Evolutionary conservation across 1,140 invertebrate species (phyloP).

Genomic region (Drosophila guanche): DNA sequence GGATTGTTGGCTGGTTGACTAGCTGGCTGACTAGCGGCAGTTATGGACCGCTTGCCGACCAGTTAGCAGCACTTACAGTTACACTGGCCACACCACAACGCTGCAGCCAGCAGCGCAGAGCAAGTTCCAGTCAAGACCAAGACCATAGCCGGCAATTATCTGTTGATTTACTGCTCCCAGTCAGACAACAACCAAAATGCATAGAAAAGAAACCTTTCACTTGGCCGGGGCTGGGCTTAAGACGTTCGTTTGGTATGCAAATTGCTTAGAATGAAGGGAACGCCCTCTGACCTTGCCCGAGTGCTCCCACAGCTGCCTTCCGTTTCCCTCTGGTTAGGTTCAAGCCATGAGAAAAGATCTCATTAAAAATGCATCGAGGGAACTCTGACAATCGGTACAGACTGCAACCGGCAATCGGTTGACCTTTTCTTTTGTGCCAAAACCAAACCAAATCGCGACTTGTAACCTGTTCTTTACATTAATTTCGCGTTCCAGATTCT

Average conservation of each 20-base stretch:
- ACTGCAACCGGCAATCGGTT: slow-evolving; percentile 31
- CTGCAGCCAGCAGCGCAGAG: slow-evolving; percentile 31
- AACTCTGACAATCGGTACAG: neutral
- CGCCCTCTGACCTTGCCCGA: slow-evolving; percentile 55
- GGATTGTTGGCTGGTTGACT: slow-evolving; percentile 50
- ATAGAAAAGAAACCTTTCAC: slow-evolving; percentile 60
- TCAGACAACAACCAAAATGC: slow-evolving; percentile 1
- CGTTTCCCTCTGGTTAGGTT: neutral
- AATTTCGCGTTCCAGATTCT: no score
- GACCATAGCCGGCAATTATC: slow-evolving; percentile 50
- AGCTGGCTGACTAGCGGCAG: slow-evolving; percentile 51
- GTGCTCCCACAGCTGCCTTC: no score
- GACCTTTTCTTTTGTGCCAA: slow-evolving; percentile 26
- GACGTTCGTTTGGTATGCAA: slow-evolving; percentile 49
- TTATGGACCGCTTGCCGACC: slow-evolving; percentile 40
- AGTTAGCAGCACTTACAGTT: slow-evolving; percentile 43
- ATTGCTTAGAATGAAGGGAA: slow-evolving; percentile 39
- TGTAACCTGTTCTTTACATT: no score
- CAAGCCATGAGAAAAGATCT: slow-evolving; percentile 1
- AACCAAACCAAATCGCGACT: neutral
- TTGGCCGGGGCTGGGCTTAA: slow-evolving; percentile 31
- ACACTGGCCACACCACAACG: slow-evolving; percentile 45
- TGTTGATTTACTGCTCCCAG: slow-evolving; percentile 21
- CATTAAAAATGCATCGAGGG: slow-evolving; percentile 3
- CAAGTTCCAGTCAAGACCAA: slow-evolving; percentile 6